Evolutionary conservation across 2,888 invertebrate species (phyloP).

Genomic region (Catocala nupta): DNA sequence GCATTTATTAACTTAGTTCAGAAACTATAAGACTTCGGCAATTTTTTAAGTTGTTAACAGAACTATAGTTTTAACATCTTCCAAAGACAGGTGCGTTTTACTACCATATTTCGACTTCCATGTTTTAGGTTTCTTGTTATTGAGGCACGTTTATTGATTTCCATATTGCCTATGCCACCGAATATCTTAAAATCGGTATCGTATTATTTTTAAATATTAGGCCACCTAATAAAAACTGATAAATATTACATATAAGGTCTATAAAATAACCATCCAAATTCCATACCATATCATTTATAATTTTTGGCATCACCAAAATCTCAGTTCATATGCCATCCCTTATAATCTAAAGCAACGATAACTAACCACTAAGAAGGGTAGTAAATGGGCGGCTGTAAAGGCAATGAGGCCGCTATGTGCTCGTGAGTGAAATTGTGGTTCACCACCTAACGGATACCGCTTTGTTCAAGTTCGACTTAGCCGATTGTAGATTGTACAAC

Average conservation of each 20-base stretch:
- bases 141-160: too few relatives aligned
- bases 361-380: constrained; percentile 35
- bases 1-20: too few relatives aligned
- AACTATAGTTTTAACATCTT: too few relatives aligned
- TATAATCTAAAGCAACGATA: constrained; percentile 29
- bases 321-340: constrained; percentile 13
- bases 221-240: too few relatives aligned
- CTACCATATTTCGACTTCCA: too few relatives aligned
- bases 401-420: constrained; percentile 38
- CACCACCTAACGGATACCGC: constrained; percentile 35
- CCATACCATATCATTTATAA: background rate
- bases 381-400: constrained; percentile 29
- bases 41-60: too few relatives aligned
- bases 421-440: constrained; percentile 53
- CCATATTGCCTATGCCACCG: too few relatives aligned
- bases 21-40: too few relatives aligned
- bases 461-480: constrained; percentile 33
- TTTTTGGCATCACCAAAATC: background rate
- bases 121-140: too few relatives aligned
- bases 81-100: too few relatives aligned
- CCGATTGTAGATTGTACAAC: constrained; percentile 23
- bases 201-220: too few relatives aligned
- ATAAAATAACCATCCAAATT: background rate
- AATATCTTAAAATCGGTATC: too few relatives aligned
- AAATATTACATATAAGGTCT: background rate